These are phyloP conservation scores for Heterodera filipjevi DNA, from an alignment of 2,888 invertebrate species.

Conservation along the genomic window DNA sequence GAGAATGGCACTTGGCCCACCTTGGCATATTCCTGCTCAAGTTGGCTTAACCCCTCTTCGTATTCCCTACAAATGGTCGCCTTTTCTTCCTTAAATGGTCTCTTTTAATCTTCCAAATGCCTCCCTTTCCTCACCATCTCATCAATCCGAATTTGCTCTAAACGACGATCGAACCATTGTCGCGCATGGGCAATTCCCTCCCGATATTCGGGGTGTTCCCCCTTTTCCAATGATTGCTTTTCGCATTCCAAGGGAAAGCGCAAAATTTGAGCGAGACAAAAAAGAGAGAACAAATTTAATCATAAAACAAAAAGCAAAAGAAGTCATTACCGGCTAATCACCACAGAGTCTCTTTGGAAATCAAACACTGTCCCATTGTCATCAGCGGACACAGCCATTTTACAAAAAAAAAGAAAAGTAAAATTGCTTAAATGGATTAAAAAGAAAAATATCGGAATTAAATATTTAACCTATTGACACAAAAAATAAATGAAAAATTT, in stretches of 20 bases:
- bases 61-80: slow-evolving; percentile 6
- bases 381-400: not conserved
- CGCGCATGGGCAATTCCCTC: not conserved
- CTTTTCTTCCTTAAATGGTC: slow-evolving; percentile 19
- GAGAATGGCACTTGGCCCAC: too few species aligned
- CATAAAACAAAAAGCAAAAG: not conserved
- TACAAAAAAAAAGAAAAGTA: not conserved
- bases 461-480: too few species aligned
- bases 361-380: not conserved
- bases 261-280: slow-evolving; percentile 11
- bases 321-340: not conserved
- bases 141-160: slow-evolving; percentile 17
- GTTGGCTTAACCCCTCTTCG: not conserved
- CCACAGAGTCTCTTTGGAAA: not conserved
- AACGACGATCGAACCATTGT: not conserved
- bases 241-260: slow-evolving; percentile 6
- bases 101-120: not conserved
- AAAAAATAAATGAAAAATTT: too few species aligned
- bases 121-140: slow-evolving; percentile 17
- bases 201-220: not conserved
- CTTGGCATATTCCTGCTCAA: slow-evolving; percentile 32
- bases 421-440: not conserved
- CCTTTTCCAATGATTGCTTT: not conserved
- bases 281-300: not conserved
- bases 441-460: not conserved